Percentiles rank a stretch among this genome's conserved stretches.
Conservation (phyloP, 2,113 vertebrate species). For the Pachyramphus minor region DNA sequence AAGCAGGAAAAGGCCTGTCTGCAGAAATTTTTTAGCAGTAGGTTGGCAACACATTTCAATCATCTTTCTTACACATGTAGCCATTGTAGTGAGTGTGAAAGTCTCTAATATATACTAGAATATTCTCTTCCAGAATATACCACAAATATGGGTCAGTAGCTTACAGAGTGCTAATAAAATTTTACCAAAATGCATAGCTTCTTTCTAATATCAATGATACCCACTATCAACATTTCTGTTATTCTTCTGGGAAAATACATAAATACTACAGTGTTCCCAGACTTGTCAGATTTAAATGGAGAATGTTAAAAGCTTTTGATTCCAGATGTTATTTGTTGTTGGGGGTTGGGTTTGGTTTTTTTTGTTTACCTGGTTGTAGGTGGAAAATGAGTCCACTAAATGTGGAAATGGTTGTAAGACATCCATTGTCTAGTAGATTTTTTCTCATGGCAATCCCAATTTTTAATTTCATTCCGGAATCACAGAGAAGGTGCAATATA, state of each 20-base stretch:
- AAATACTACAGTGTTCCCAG: background rate
- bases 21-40: background rate
- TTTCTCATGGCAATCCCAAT: background rate
- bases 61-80: background rate
- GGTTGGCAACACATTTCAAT: background rate
- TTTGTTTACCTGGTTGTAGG: background rate
- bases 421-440: background rate
- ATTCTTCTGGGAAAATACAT: background rate
- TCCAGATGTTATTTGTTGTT: background rate
- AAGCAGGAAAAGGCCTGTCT: background rate
- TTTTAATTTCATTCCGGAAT: background rate
- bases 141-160: background rate
- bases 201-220: background rate
- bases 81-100: background rate
- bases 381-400: constrained; percentile 22
- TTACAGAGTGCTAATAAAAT: background rate
- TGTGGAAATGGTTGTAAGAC: background rate
- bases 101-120: background rate
- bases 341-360: background rate
- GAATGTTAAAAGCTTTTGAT: background rate
- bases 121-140: background rate
- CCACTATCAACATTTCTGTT: background rate
- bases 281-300: background rate
- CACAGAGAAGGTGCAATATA: background rate
- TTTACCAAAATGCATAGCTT: background rate